Base-by-base conservation (phyloP, 2,797 vertebrate genomes). In the Gymnodraco acuticeps region DNA sequence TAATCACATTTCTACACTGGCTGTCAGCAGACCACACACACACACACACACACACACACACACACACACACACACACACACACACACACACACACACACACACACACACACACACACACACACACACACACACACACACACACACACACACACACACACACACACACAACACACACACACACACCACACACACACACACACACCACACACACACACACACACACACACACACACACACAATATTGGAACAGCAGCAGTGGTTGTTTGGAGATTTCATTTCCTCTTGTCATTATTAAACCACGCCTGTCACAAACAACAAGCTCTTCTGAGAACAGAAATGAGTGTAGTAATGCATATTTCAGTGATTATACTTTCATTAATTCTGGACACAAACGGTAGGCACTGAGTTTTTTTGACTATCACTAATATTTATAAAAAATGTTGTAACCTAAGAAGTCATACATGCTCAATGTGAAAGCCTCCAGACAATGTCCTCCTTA, bases 1-100 rank as follows among this genome's bases (percentile, higher is more conserved):
- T 87, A 82, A 92, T 92, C 84, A 83, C 73, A 81, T 85, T 86
- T 85, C 74, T 79, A 70, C 64, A 16, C 77, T 72, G 79, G 77
- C 78, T 75, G 84, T 74, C 67, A 70, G 84, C 74, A 70, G 71
- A 85, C 78, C 23, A 81, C 56, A 67, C 1, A 38, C 33, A 38
- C 33, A 38, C 33, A 38, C 33, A 38, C 33, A 38, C 7, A 23
- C 23, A 2, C 23, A 23, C 23, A 3, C 23, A 23, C 23, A 3
- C 23, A 23, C 23, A 3, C 23, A 23, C 23, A 3, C 23, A 23
- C 23, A 23, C 23, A 23, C 23, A 23, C 23, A 23, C 23, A 23
- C 23, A 23, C 23, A 23, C 23, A 20, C 20, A 20, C 20, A 20
- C 20, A 20, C 20, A 20, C 20, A 20, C 20, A 20, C 20, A 20